These are phyloP conservation scores for Scrobipalpa costella DNA, from an alignment of 2,888 invertebrate genomes.

Conservation along the genomic window DNA sequence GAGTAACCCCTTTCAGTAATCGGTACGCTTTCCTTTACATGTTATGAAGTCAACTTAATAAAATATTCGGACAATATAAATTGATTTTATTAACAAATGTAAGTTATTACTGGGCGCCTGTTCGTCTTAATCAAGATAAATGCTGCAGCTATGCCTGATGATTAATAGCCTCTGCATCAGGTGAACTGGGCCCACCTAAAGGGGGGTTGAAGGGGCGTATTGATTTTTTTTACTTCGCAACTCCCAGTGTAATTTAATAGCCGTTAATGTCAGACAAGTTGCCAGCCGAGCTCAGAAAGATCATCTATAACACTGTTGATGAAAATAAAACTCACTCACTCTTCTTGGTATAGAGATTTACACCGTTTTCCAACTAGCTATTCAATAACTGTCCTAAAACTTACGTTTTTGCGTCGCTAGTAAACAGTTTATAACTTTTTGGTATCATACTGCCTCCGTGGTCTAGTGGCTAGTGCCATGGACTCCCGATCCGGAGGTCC, in stretches of 20 bases:
- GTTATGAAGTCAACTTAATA: no score
- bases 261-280: constrained; percentile 28
- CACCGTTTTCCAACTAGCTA: background rate
- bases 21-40: no score
- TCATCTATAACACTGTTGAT: constrained; percentile 25
- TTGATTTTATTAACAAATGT: constrained; percentile 28
- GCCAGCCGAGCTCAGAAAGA: constrained; percentile 14
- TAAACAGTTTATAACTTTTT: no score
- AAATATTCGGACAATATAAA: no score
- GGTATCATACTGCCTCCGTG: no score
- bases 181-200: constrained; percentile 11
- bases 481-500: no score
- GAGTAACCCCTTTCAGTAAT: no score
- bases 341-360: constrained; percentile 3
- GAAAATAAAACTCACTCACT: constrained; percentile 2
- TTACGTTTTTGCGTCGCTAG: no score
- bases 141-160: constrained; percentile 45
- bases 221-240: constrained; percentile 29
- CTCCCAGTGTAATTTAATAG: constrained; percentile 29
- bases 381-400: no score
- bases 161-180: constrained; percentile 47
- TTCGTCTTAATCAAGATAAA: constrained; percentile 57
- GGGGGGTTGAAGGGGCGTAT: constrained; percentile 18
- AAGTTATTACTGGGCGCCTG: constrained; percentile 44
- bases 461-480: no score